Percentiles rank a stretch among this genome's conserved stretches.
Evolutionary conservation across 2,797 vertebrate genomes (phyloP).

Genomic region (Sternarchorhynchus goeldii): DNA sequence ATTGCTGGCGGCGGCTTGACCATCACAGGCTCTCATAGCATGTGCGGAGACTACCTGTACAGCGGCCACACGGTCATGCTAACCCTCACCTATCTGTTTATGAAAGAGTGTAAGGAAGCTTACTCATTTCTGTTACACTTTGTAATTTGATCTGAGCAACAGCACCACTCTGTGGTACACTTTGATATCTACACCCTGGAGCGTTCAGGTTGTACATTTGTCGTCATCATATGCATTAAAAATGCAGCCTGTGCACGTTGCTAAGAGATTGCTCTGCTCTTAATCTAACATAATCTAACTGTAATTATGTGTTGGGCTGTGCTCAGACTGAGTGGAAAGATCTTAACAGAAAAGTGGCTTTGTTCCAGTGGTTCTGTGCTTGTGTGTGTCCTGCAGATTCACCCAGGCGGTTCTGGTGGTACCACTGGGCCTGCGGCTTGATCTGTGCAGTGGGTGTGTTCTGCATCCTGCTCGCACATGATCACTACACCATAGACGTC

Average conservation of each 20-base stretch:
- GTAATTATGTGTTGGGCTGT: too few species aligned
- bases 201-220: neutral
- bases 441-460: slow-evolving; percentile 82
- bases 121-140: neutral
- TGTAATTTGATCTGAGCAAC: neutral
- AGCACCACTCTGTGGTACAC: slow-evolving; percentile 17
- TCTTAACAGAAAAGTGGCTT: too few species aligned
- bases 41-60: slow-evolving; percentile 90
- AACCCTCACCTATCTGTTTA: slow-evolving; percentile 86
- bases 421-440: slow-evolving; percentile 84
- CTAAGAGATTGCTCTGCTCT: too few species aligned
- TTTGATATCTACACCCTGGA: neutral
- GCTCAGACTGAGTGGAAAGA: too few species aligned
- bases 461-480: slow-evolving; percentile 87
- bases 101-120: slow-evolving; percentile 83
- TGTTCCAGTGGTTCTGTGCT: neutral
- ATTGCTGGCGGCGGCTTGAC: slow-evolving; percentile 85
- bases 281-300: too few species aligned
- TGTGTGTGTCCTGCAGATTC: slow-evolving; percentile 73
- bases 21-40: slow-evolving; percentile 86
- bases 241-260: too few species aligned
- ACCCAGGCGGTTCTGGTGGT: slow-evolving; percentile 84
- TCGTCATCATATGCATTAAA: too few species aligned
- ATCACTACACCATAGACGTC: slow-evolving; percentile 91
- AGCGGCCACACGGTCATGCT: slow-evolving; percentile 88